phyloP scores from a whole-genome alignment of 2,113 vertebrate genomes.

The Ophthalmolycus amberensis region DNA sequence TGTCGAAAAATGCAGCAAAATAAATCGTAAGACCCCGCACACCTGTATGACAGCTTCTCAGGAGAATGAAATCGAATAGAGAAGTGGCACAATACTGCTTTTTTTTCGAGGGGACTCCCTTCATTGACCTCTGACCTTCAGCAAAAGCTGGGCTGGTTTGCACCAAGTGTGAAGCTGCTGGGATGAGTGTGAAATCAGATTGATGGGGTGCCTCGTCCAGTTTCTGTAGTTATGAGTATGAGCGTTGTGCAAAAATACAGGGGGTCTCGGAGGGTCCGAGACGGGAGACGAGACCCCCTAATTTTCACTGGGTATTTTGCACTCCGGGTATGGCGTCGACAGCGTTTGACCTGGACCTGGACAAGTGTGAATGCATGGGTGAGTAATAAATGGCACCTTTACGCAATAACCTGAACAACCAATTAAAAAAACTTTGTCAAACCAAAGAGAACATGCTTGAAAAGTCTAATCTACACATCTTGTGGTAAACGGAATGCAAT shows the following conservation, averaged over 20 bases:
- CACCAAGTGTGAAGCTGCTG: neutral
- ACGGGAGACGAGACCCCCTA: too few relatives aligned
- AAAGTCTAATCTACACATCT: neutral
- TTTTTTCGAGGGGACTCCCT: neutral
- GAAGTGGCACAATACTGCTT: neutral
- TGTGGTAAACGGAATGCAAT: neutral
- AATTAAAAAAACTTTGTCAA: neutral
- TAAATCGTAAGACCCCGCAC: neutral
- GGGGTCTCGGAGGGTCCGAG: too few relatives aligned
- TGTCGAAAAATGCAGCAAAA: neutral
- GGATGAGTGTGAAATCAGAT: neutral
- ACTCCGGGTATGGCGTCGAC: too few relatives aligned
- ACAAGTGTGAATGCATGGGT: neutral
- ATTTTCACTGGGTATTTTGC: too few relatives aligned
- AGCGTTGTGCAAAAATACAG: too few relatives aligned
- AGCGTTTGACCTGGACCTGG: too few relatives aligned
- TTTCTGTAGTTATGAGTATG: too few relatives aligned
- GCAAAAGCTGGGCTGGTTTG: neutral
- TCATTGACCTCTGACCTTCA: neutral
- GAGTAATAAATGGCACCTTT: neutral
- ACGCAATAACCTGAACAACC: neutral
- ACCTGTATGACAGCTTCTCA: neutral
- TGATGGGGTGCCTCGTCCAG: too few relatives aligned
- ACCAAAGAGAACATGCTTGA: neutral
- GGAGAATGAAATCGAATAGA: neutral